These are phyloP conservation scores for Willisornis vidua DNA, from an alignment of 2,113 vertebrate species.

Conservation along the genomic window DNA sequence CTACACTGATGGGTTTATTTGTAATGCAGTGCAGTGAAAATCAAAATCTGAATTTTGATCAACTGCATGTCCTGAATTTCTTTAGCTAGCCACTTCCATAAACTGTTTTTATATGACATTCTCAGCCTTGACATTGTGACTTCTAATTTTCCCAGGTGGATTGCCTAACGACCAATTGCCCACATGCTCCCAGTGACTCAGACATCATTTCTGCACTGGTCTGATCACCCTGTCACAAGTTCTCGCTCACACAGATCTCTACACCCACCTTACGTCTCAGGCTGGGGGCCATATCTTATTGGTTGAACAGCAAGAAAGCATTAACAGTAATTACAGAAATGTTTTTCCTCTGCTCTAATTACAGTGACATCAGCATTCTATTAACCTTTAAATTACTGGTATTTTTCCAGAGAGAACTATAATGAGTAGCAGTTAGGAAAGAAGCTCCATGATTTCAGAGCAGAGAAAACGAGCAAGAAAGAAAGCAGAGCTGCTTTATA, in stretches of 20 bases:
- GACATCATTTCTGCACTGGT: slow-evolving; percentile 54
- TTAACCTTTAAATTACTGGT: slow-evolving; percentile 76
- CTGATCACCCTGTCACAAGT: slow-evolving; percentile 66
- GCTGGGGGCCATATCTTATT: slow-evolving; percentile 45
- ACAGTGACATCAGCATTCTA: slow-evolving; percentile 68
- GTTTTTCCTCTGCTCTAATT: slow-evolving; percentile 70
- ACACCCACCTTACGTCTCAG: slow-evolving; percentile 63
- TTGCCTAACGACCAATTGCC: slow-evolving; percentile 53
- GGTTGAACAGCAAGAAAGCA: slow-evolving; percentile 72
- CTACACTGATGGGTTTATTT: slow-evolving; percentile 2
- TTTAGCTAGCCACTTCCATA: neutral
- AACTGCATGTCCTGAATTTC: neutral
- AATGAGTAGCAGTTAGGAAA: slow-evolving; percentile 34
- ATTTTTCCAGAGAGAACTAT: slow-evolving; percentile 63
- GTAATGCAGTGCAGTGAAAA: neutral
- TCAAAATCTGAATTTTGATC: slow-evolving; percentile 14
- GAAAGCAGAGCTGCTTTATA: neutral
- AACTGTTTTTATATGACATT: neutral
- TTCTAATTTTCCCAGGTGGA: slow-evolving; percentile 48
- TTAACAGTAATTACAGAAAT: slow-evolving; percentile 72
- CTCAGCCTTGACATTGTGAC: slow-evolving; percentile 31
- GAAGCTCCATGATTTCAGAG: neutral
- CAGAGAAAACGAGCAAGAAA: neutral
- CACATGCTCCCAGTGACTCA: slow-evolving; percentile 40
- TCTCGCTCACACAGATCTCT: slow-evolving; percentile 46